Evolutionary conservation across 2,113 vertebrate species (phyloP).

Genomic region (Zapornia atra): DNA sequence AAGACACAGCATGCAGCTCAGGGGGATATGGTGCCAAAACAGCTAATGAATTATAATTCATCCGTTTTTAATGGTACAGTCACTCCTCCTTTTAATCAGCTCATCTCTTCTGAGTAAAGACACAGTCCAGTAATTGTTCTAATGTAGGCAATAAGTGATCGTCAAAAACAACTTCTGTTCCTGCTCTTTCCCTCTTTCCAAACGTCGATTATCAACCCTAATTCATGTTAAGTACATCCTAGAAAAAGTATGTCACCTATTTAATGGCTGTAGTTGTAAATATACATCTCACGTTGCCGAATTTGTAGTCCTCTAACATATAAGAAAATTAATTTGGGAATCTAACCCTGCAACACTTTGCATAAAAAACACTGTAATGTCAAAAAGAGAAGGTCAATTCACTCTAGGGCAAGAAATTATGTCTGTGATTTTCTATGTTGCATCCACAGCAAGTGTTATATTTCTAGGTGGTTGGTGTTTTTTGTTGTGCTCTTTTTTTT

Average conservation of each 20-base stretch:
- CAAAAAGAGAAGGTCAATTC: not conserved
- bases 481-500: not conserved
- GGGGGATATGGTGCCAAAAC: not conserved
- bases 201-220: not conserved
- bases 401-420: not conserved
- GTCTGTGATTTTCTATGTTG: not conserved
- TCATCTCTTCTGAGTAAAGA: slow-evolving; percentile 9
- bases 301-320: not conserved
- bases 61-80: slow-evolving; percentile 26
- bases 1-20: slow-evolving; percentile 16
- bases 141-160: not conserved
- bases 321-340: not conserved
- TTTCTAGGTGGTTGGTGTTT: not conserved
- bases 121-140: slow-evolving; percentile 7
- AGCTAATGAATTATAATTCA: not conserved
- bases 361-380: not conserved
- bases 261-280: not conserved
- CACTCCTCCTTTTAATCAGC: slow-evolving; percentile 9
- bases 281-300: not conserved
- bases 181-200: not conserved
- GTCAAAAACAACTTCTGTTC: not conserved
- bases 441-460: not conserved
- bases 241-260: not conserved
- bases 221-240: not conserved
- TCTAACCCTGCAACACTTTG: not conserved